Evolutionary conservation across 1,140 invertebrate species (phyloP), one percentile per base, ranked within the genome.

Genomic region (Bombyx mandarina): DNA sequence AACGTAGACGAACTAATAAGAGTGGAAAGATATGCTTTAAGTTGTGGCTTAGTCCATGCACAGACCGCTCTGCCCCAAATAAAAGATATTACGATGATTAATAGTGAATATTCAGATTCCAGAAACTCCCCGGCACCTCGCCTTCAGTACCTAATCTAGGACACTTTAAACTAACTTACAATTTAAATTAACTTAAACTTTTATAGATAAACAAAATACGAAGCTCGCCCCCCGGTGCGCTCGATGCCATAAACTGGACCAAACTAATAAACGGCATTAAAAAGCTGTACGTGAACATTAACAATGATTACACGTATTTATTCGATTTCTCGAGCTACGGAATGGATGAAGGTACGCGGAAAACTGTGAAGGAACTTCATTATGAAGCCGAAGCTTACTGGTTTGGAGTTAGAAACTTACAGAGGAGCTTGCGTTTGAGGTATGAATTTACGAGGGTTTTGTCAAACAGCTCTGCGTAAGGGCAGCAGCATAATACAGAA

Each of bases 231-330:
- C 71, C 77, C 52, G 61, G 56, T 45, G 26, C 56, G 0, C 45
- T 72, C 43, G 72, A 71, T 10, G 62, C 65, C 8, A 68, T 88
- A 0, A 69, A 87, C 50, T 89, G 86, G 85, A 83, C 73, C 0
- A 60, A 67, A 56, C 61, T 89, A 3, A 88, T 88, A 49, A 77
- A 66, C 42, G 74, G 62, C 6, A 52, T 88, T 10, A 82, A 83
- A 48, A 57, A 71, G 7, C 53, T 88, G 0, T 86, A 84, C 56
- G 56, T 67, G 6, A 82, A 75, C 44, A 45, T 89, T 22, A 60
- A 79, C 8, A 48, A 60, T 9, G 79, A 79, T 43, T 84, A 83
- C 50, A 71, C 81, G 1, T 86, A 86, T 54, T 26, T 86, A 5
- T 76, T 86, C 42, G 69, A 86, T 42, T 86, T 74, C 52, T 65